These are phyloP conservation scores for Nomada ruficornis DNA, from an alignment of 2,888 invertebrate genomes.

Conservation along the genomic window DNA sequence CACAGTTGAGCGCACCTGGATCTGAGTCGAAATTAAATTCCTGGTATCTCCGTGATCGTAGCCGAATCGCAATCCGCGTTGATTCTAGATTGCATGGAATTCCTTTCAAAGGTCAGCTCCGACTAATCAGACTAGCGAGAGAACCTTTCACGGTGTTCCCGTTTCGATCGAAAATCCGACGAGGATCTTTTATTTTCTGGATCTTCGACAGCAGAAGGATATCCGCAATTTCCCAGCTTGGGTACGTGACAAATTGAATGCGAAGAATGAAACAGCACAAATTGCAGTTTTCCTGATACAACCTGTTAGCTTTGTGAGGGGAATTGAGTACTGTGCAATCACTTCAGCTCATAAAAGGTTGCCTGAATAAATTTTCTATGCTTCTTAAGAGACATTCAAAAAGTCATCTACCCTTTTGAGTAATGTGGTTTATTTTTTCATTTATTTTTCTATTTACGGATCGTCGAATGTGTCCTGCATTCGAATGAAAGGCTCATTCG, in stretches of 20 bases:
- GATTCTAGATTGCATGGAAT: slow-evolving; percentile 45
- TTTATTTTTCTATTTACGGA: too few relatives aligned
- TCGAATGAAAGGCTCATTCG: background rate
- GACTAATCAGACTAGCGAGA: slow-evolving; percentile 28
- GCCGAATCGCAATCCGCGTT: slow-evolving; percentile 32
- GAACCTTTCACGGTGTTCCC: slow-evolving; percentile 24
- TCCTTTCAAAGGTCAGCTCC: slow-evolving; percentile 42
- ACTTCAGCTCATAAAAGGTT: background rate
- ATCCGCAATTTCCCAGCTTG: background rate
- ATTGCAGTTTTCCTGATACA: slow-evolving; percentile 5
- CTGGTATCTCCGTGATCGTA: slow-evolving; percentile 22
- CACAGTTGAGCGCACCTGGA: background rate
- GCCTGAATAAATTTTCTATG: background rate
- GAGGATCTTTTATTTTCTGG: slow-evolving; percentile 10
- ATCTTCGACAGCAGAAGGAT: background rate
- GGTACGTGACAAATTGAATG: slow-evolving; percentile 36
- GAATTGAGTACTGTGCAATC: slow-evolving; percentile 2
- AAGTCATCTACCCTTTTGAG: too few relatives aligned
- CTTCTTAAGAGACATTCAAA: too few relatives aligned
- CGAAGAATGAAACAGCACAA: slow-evolving; percentile 27
- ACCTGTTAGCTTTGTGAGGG: slow-evolving; percentile 1
- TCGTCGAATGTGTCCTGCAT: background rate
- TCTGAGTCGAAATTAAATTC: slow-evolving; percentile 43
- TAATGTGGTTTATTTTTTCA: too few relatives aligned
- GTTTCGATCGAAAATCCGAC: background rate